Conservation (phyloP, 2,888 invertebrate genomes). For the Meiosimyza platycephala region DNA sequence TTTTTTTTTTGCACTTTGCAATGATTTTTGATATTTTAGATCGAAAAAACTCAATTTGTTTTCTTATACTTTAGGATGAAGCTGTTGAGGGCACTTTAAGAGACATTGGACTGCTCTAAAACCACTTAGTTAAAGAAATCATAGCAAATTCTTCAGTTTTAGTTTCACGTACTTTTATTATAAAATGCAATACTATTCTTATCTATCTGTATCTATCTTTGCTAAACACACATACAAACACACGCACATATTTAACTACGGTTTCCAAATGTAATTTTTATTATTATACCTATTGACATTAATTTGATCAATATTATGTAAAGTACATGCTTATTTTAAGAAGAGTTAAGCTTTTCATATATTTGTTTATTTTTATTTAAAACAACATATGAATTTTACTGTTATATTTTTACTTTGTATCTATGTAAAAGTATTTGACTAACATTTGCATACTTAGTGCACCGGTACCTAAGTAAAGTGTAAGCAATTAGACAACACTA, state of each 20-base stretch:
- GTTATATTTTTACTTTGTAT: too few species aligned
- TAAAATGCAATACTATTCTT: not conserved
- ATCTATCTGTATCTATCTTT: not conserved
- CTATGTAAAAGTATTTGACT: too few species aligned
- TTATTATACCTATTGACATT: too few species aligned
- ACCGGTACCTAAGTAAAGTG: too few species aligned
- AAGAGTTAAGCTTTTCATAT: too few species aligned
- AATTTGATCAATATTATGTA: too few species aligned
- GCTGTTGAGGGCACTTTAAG: constrained; percentile 92
- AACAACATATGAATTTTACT: too few species aligned
- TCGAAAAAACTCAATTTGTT: constrained; percentile 46
- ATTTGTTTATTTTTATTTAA: too few species aligned
- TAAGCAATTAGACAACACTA: too few species aligned
- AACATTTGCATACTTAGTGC: too few species aligned
- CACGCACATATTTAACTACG: constrained; percentile 6
- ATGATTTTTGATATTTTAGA: constrained; percentile 28
- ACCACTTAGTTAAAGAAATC: not conserved
- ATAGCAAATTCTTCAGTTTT: not conserved
- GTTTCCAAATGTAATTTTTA: constrained; percentile 3
- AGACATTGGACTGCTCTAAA: constrained; percentile 91
- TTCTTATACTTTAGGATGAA: constrained; percentile 80
- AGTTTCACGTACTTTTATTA: constrained; percentile 13
- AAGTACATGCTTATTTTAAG: too few species aligned
- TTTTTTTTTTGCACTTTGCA: constrained; percentile 22
- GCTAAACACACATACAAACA: constrained; percentile 8